Evolutionary conservation across 2,888 invertebrate species (phyloP).

Genomic region (Agrilus mali): DNA sequence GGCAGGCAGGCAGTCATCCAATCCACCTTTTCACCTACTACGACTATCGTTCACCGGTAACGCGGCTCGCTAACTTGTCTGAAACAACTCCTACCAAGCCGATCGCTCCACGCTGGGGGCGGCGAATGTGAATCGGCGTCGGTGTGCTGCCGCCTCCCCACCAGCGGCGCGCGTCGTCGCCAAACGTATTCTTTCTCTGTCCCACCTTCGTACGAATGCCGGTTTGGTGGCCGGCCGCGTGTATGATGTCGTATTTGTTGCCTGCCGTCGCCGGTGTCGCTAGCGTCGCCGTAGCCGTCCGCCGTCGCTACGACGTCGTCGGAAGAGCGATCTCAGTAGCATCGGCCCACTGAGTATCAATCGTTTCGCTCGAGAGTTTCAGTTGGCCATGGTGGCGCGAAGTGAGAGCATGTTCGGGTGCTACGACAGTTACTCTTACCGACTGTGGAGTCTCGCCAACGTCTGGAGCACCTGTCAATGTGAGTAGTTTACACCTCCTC

Average conservation of each 20-base stretch:
- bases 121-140: constrained; percentile 23
- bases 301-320: constrained; percentile 17
- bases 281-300: constrained; percentile 20
- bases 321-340: constrained; percentile 18
- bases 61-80: no score
- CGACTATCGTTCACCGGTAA: no score
- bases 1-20: no score
- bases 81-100: no score
- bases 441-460: constrained; percentile 65
- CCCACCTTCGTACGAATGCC: background rate
- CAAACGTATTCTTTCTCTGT: no score
- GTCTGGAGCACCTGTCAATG: constrained; percentile 64
- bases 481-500: constrained; percentile 38
- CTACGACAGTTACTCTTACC: constrained; percentile 65
- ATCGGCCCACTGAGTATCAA: constrained; percentile 20
- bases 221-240: no score
- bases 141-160: constrained; percentile 6
- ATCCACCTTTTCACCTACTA: no score
- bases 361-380: constrained; percentile 24
- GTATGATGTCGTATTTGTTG: background rate
- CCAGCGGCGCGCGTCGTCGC: constrained; percentile 20
- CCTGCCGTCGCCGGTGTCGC: constrained; percentile 11
- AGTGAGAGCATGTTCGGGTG: constrained; percentile 64
- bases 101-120: constrained; percentile 20
- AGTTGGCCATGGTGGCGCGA: constrained; percentile 74